Evolutionary conservation across 2,888 invertebrate species (phyloP).

Genomic region (Netelia inedita): DNA sequence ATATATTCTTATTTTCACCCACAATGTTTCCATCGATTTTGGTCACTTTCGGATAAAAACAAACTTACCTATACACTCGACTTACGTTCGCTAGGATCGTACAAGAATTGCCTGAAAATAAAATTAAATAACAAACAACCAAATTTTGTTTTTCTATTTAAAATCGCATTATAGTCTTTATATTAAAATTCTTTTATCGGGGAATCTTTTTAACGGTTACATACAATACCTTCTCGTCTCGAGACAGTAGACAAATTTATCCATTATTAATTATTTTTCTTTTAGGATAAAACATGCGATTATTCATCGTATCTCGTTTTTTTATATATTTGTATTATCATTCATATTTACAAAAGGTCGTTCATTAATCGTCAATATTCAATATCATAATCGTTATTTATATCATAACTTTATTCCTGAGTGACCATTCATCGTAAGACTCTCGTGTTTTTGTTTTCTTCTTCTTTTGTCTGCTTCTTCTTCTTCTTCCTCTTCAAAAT

Average conservation of each 20-base stretch:
- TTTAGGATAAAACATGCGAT: slow-evolving; percentile 68
- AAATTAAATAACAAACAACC: background rate
- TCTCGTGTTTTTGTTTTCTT: slow-evolving; percentile 62
- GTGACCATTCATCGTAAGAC: slow-evolving; percentile 78
- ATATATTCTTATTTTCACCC: background rate
- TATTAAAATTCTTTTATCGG: slow-evolving; percentile 56
- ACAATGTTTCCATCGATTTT: background rate
- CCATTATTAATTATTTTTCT: slow-evolving; percentile 11
- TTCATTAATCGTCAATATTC: slow-evolving; percentile 78
- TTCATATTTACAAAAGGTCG: slow-evolving; percentile 82
- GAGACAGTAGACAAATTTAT: slow-evolving; percentile 24
- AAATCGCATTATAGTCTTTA: slow-evolving; percentile 35
- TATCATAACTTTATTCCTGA: slow-evolving; percentile 80
- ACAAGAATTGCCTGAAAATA: background rate
- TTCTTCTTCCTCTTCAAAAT: slow-evolving; percentile 52
- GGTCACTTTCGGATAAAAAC: no score
- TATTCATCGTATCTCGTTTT: slow-evolving; percentile 60
- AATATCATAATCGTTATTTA: slow-evolving; percentile 79
- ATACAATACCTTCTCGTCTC: slow-evolving; percentile 39
- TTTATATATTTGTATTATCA: slow-evolving; percentile 74
- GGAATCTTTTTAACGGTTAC: slow-evolving; percentile 55
- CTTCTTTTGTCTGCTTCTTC: slow-evolving; percentile 52
- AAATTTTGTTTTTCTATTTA: slow-evolving; percentile 2
- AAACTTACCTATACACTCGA: no score
- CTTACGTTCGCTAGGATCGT: no score